phyloP scores from a whole-genome alignment of 2,113 vertebrate species.

The Capreolus pygargus region DNA sequence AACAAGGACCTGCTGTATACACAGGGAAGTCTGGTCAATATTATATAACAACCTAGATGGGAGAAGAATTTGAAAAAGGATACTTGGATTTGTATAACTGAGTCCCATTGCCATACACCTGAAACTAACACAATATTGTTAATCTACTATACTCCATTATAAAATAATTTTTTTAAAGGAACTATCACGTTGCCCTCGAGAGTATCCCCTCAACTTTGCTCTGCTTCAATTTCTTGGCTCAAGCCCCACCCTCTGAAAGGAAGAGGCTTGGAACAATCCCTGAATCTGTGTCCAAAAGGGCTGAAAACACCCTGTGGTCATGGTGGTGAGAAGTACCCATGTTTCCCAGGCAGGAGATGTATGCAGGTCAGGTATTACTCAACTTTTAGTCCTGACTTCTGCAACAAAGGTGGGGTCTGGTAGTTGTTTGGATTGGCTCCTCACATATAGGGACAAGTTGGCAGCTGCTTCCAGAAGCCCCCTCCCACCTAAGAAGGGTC shows the following conservation, averaged over 20 bases:
- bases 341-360: background rate
- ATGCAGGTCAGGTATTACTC: background rate
- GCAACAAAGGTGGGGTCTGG: accelerated
- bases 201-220: background rate
- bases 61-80: background rate
- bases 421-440: background rate
- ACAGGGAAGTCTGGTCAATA: background rate
- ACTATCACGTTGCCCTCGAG: background rate
- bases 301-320: background rate
- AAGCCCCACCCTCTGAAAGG: background rate
- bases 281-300: background rate
- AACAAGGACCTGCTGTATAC: background rate
- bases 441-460: background rate
- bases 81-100: background rate
- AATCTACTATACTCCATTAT: background rate
- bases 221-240: background rate
- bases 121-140: background rate
- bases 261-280: background rate
- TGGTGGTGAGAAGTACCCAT: background rate
- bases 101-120: background rate
- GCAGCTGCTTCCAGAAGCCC: background rate
- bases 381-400: background rate
- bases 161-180: background rate
- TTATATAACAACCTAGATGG: background rate
- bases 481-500: background rate